Evolutionary conservation across 2,888 invertebrate genomes (phyloP), one percentile per base, ranked within the genome.

Genomic region (Neuroscelio doddi): DNA sequence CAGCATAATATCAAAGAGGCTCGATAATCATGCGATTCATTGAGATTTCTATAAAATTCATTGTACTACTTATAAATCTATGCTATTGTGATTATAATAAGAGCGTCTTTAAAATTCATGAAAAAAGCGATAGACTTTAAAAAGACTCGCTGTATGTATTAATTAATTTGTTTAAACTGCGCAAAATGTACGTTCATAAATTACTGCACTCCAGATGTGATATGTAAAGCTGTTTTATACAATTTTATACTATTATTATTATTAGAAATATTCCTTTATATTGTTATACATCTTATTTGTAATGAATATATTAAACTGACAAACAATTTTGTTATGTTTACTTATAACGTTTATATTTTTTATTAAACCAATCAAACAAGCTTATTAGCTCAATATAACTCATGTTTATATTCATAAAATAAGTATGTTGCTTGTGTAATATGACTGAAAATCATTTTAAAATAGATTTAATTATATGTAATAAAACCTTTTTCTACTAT

Each of bases 151-250:
- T 47, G 8, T 51, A 45, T 32, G 58, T 49, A 57, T 24, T 61
- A 56, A 49, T 63, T 46, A 49, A 46, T 61, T 47, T 47, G 47
- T 27, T 29, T 3, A 16, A 47, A 47, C 8, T 52, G 16, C 17
- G 27, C 34, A 52, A 44, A 34, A 49, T 29, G 10, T 47, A 66
- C 66, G 57, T 70, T 73, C 71, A 68, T 71, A 73, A 74, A 69
- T 68, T 75, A 79, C 68, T 76, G 76, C 77, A 73, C 77, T 75
- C 76, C 80, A 80, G 79, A 83, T 83, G 83, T 83, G 83, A 84
- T 84, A 83, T 83, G 81, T 84, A 83, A 83, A 83, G 80, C 77
- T 83, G 76, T 74, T 82, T 81, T 82, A 82, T 76, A 77, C 77
- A 68, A 77, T 77, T 79, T 82, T 80, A 76, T 80, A 78, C 73